Base-by-base conservation (phyloP, 2,113 vertebrate species). In the Anolis carolinensis region DNA sequence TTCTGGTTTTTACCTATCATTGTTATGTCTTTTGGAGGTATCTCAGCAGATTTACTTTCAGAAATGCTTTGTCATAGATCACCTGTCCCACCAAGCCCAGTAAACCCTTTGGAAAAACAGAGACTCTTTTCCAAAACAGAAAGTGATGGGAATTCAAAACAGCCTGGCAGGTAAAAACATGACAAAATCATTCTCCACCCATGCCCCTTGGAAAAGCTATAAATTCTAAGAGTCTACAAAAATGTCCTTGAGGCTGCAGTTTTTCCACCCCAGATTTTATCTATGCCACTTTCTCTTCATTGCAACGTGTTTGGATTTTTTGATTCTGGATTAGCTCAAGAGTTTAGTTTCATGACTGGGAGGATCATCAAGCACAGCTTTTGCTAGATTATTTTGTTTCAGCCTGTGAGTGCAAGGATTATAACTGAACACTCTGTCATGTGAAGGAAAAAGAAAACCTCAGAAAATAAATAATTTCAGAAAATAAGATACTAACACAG, bases 351-450 rank as follows among this genome's bases (percentile, higher is more conserved):
- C 32, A 34, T 34, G 30, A 71, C 34, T 71, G 23, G n/a, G 11
- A 71, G 68, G 34, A 71, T n/a, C n/a, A n/a, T 25, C 3, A 9
- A 72, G 32, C 36, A 16, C 5, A 72, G 5, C 27, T 70, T 70
- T n/a, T 32, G 30, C 71, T 72, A 80, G 86, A 94, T 91, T 68
- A 30, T n/a, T 93, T 90, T 89, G 91, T 72, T 94, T 94, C 89
- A 85, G 90, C 88, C 92, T 93, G 89, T 88, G 89, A 77, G 91
- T 89, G 89, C 89, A 89, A 92, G 92, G 93, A 89, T 92, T 81
- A 77, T 90, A 72, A 21, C 36, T 72, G 32, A 20, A 7, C 36
- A 14, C 14, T 36, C 32, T 4, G 4, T 72, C 68, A 13, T 34
- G n/a, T 72, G 67, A 68, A 68, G n/a, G 27, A n/a, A 27, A 11